Base-by-base conservation (phyloP, 2,113 vertebrate genomes). In the Cromileptes altivelis region DNA sequence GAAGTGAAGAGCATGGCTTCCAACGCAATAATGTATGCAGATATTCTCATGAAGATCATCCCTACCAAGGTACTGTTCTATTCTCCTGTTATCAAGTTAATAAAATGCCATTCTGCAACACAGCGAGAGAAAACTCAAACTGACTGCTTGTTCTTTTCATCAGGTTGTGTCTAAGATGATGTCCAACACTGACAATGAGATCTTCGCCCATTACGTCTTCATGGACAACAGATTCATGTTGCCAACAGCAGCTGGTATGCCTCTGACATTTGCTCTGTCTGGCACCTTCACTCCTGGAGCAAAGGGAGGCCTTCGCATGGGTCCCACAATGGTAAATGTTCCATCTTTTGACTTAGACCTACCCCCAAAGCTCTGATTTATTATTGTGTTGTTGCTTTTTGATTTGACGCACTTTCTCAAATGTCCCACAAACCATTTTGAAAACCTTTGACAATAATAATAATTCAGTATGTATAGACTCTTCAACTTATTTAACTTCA, bases 171-270 rank as follows among this genome's bases (percentile, higher is more conserved):
- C 93, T 15, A 70, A 88, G n/a, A 70, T 98, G 14, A 91, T 94
- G 25, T 91, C 94, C 49, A 93, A 95, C 15, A 78, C 93, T 33
- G 90, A 94, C 60, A 95, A 72, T 33, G 96, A 97, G 84, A 79
- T 98, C 4, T 97, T 97, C 83, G 90, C 96, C 77, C 97, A 99
- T 88, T 99, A 98, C 93, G 95, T 99, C 75, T 99, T 99, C 92
- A 96, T 98, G 97, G 98, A 99, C 92, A 98, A 97, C 64, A 95
- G 96, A 82, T 97, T 98, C 86, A 94, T 95, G 58, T 89, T 98
- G 71, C 95, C 98, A 85, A 98, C 97, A 1, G 96, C 96, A 67
- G 92, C 95, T 72, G 98, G 98, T 18, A 81, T 98, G 23, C 98
- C 96, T 21, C 88, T 99, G 72, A 97, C 96, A 42, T 95, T 99